Percentiles rank a stretch among this genome's conserved stretches.
These are phyloP conservation scores for Lepeophtheirus nordmannii DNA, from an alignment of 2,888 invertebrate genomes.

Conservation along the genomic window DNA sequence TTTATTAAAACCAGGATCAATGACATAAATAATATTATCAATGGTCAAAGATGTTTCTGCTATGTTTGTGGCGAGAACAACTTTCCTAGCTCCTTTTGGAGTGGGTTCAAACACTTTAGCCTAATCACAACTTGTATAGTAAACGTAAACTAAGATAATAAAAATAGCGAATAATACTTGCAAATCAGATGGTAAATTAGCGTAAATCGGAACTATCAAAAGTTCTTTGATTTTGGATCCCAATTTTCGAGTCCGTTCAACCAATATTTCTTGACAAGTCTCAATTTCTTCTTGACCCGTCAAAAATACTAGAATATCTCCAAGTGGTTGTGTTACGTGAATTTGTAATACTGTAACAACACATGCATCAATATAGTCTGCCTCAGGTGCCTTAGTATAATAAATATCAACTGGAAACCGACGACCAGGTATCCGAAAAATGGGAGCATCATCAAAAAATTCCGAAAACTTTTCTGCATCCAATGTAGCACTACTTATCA, in stretches of 20 bases:
- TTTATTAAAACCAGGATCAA: conserved; percentile 98
- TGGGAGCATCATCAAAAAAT: conserved; percentile 93
- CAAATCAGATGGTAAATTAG: conserved; percentile 82
- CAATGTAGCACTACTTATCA: conserved; percentile 93
- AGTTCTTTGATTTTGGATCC: conserved; percentile 86
- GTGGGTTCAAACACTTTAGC: conserved; percentile 97
- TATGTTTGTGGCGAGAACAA: conserved; percentile 93
- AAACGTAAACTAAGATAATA: not conserved
- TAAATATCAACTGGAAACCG: conserved; percentile 95
- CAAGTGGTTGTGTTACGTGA: conserved; percentile 87
- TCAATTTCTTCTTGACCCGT: conserved; percentile 85
- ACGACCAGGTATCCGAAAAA: conserved; percentile 45
- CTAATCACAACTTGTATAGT: conserved; percentile 43
- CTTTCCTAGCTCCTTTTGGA: conserved; percentile 76
- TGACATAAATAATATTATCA: conserved; percentile 95
- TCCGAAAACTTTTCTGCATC: conserved; percentile 95
- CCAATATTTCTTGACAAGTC: conserved; percentile 69
- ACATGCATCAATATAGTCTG: conserved; percentile 93
- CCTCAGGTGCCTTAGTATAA: conserved; percentile 97
- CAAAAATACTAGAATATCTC: conserved; percentile 89
- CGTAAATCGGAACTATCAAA: conserved; percentile 85
- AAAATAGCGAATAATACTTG: not conserved
- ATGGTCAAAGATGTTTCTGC: conserved; percentile 98
- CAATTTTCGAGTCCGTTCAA: conserved; percentile 75
- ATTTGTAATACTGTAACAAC: conserved; percentile 96